Conservation (phyloP, 2,888 invertebrate species). For the Vanessa cardui region DNA sequence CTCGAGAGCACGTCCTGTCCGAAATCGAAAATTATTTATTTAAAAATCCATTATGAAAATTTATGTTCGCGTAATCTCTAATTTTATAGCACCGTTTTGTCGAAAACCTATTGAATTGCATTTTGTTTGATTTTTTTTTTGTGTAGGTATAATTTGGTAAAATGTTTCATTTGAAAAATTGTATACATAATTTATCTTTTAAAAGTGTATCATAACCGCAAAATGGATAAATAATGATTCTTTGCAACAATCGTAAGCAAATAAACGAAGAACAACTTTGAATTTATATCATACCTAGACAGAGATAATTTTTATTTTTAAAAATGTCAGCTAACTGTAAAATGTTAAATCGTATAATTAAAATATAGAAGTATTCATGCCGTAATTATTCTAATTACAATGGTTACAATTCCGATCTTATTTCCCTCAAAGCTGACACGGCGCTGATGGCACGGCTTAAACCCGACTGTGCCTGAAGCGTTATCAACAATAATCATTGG, state of each 20-base stretch:
- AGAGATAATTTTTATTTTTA: not conserved
- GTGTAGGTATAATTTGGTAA: not conserved
- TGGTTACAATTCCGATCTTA: slow-evolving; percentile 11
- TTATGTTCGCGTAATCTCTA: slow-evolving; percentile 30
- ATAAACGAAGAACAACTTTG: not conserved
- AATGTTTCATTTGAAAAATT: not conserved
- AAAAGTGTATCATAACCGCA: not conserved
- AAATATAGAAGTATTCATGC: slow-evolving; percentile 18
- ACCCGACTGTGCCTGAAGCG: slow-evolving; percentile 25
- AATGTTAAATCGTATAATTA: slow-evolving; percentile 19
- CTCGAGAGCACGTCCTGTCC: slow-evolving; percentile 24
- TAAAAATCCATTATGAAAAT: slow-evolving; percentile 35
- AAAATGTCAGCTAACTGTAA: slow-evolving; percentile 10
- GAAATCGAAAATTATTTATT: slow-evolving; percentile 34
- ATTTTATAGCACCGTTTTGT: slow-evolving; percentile 26
- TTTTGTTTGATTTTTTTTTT: slow-evolving; percentile 9
- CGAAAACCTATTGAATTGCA: slow-evolving; percentile 13
- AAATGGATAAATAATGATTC: not conserved
- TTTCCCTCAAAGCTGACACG: slow-evolving; percentile 14
- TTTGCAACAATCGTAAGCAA: not conserved
- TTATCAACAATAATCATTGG: slow-evolving; percentile 35
- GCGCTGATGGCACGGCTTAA: slow-evolving; percentile 20
- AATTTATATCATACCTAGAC: slow-evolving; percentile 1
- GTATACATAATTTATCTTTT: not conserved
- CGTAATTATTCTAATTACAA: slow-evolving; percentile 32